A percentile compares a stretch with the other conserved stretches of the same genome.
phyloP scores from a whole-genome alignment of 2,888 invertebrate species.

The Heliconius ismenius region DNA sequence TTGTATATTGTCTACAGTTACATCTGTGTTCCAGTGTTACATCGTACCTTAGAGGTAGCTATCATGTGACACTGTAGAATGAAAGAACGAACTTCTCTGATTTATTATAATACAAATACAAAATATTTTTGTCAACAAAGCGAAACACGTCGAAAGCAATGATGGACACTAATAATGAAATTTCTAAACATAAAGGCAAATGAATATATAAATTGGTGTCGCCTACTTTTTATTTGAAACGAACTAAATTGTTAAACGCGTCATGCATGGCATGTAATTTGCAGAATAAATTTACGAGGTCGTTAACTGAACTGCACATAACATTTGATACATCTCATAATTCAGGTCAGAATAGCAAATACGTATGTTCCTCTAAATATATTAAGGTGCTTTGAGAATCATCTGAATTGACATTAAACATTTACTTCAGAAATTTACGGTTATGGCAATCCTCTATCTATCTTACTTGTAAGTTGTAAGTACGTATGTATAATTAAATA shows the following conservation, averaged over 20 bases:
- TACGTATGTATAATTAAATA: too few relatives aligned
- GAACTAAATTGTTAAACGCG: slow-evolving; percentile 33
- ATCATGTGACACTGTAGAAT: background rate
- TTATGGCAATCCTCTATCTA: background rate
- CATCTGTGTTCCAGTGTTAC: too few relatives aligned
- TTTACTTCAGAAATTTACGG: background rate
- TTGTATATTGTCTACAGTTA: too few relatives aligned
- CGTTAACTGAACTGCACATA: slow-evolving; percentile 30
- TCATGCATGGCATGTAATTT: slow-evolving; percentile 29
- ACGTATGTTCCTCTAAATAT: slow-evolving; percentile 11
- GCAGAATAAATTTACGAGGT: slow-evolving; percentile 37
- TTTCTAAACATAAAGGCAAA: slow-evolving; percentile 14
- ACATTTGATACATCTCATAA: slow-evolving; percentile 35
- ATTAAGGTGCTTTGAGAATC: slow-evolving; percentile 9
- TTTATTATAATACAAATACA: background rate
- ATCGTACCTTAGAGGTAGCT: too few relatives aligned
- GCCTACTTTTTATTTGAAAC: slow-evolving; percentile 29
- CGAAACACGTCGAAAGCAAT: background rate
- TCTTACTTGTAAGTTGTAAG: background rate
- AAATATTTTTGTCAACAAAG: background rate
- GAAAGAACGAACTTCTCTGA: background rate
- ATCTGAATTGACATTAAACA: background rate
- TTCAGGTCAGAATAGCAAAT: slow-evolving; percentile 31
- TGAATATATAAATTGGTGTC: slow-evolving; percentile 22
- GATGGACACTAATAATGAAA: background rate